Evolutionary conservation across 2,113 vertebrate genomes (phyloP), one percentile per base, ranked within the genome.

Genomic region (Choloepus hoffmanni): DNA sequence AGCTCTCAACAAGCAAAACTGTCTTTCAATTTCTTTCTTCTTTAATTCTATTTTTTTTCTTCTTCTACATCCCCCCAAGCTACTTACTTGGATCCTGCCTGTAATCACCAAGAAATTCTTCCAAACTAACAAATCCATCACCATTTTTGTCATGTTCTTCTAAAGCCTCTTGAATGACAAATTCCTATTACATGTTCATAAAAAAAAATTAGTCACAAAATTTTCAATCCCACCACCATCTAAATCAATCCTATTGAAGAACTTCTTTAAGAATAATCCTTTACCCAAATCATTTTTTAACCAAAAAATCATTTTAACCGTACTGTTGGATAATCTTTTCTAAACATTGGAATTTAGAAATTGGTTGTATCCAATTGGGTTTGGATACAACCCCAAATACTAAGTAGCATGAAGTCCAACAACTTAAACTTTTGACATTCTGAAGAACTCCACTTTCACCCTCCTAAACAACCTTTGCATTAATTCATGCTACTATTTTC

Each of bases 41-140:
- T 89, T 60, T 48, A 21, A 40, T 62, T 62, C 43, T 77, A 43
- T 30, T 36, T 70, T 4, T 48, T 3, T 0, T 36, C 8, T 5
- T 70, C 45, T 26, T 48, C 63, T 60, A 77, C 4, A 87, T 26
- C 45, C 40, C 92, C 82, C 70, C 33, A 62, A 92, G 77, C 63
- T 89, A 94, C 98, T 99, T 98, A 99, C 99, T 99, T 96, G 99
- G 99, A 87, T 99, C 99, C 96, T 98, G 98, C 89, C 98, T 98
- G 89, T 99, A 98, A 95, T 99, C 99, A 87, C 99, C 99, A 89
- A 99, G 99, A 96, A 99, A 99, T 98, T 99, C 99, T 94, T 98
- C 98, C 76, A 99, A 98, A 97, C 98, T 99, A 96, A 99, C 99
- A 97, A 99, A 99, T 96, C 99, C 99, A 97, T 99, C 99, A 78